Evolutionary conservation across 2,888 invertebrate genomes (phyloP), one percentile per base, ranked within the genome.

Genomic region (Torymus aiolomorphi): DNA sequence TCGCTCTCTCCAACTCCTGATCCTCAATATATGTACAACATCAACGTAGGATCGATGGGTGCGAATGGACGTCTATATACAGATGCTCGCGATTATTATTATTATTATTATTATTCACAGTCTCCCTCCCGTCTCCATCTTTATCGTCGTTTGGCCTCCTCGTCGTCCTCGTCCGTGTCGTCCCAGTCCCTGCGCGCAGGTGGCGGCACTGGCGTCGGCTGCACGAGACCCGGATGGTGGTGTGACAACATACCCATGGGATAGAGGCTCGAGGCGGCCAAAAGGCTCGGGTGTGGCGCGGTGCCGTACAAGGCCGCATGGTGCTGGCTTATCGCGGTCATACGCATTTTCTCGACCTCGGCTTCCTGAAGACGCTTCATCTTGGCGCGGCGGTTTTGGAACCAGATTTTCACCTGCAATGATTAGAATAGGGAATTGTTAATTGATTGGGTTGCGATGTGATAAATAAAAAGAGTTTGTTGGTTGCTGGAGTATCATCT

Each of bases 311-410:
- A 84, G 51, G 87, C 88, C 49, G 85, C 86, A 82, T 88, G 88
- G 77, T 89, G 88, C 82, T 89, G 91, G 11, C 92, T 91, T 80
- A 92, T 87, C 14, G 92, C 92, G 69, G 93, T 94, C 96, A 96
- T 96, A 92, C 98, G 96, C 88, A 98, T 92, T 91, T 98, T 98
- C 91, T 99, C 98, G 80, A 98, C 94, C 92, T 98, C 98, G 81
- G 98, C 98, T 91, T 99, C 99, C 91, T 98, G 98, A 20, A 99
- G 94, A 51, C 98, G 94, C 92, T 98, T 98, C 89, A 97, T 97
- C 91, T 98, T 99, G 83, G 98, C 98, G 65, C 97, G 93, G 14
- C 97, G 93, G 90, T 97, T 97, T 93, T 97, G 97, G 91, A 97
- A 97, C 97, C 97, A 97, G 88, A 97, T 97, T 92, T 97, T 97